Percentiles rank a stretch among this genome's conserved stretches.
Conservation (phyloP, 2,888 invertebrate genomes). For the Tholera decimalis region DNA sequence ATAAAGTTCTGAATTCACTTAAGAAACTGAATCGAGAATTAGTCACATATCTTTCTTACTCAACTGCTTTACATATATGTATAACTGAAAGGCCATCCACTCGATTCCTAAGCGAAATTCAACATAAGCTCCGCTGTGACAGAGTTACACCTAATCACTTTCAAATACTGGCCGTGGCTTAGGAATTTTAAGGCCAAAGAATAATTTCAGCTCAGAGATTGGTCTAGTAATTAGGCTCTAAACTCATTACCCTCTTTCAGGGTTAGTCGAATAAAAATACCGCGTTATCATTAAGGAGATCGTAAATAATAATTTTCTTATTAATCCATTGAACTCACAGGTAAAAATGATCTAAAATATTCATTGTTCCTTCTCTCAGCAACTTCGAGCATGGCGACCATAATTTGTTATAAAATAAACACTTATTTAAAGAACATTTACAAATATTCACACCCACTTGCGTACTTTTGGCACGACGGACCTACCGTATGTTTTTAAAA, state of each 20-base stretch:
- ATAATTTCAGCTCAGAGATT: not conserved
- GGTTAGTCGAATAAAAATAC: not conserved
- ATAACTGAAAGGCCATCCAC: conserved; percentile 19
- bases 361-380: conserved; percentile 81
- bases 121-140: conserved; percentile 31
- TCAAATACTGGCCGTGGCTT: conserved; percentile 46
- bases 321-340: conserved; percentile 80
- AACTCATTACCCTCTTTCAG: not conserved
- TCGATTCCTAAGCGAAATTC: conserved; percentile 14
- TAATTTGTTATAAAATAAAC: conserved; percentile 70
- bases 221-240: not conserved
- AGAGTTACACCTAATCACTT: conserved; percentile 46
- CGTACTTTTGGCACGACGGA: conserved; percentile 72
- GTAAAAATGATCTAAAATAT: conserved; percentile 86
- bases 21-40: not conserved
- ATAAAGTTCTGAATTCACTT: no score
- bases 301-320: not conserved
- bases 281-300: not conserved
- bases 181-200: conserved; percentile 49
- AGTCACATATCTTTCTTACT: not conserved
- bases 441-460: conserved; percentile 77
- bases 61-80: not conserved
- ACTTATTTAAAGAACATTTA: conserved; percentile 77
- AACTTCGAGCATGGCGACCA: conserved; percentile 83
- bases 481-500: conserved; percentile 61